Evolutionary conservation across 2,888 invertebrate genomes (phyloP).

Genomic region (Stenoptilia bipunctidactyla): DNA sequence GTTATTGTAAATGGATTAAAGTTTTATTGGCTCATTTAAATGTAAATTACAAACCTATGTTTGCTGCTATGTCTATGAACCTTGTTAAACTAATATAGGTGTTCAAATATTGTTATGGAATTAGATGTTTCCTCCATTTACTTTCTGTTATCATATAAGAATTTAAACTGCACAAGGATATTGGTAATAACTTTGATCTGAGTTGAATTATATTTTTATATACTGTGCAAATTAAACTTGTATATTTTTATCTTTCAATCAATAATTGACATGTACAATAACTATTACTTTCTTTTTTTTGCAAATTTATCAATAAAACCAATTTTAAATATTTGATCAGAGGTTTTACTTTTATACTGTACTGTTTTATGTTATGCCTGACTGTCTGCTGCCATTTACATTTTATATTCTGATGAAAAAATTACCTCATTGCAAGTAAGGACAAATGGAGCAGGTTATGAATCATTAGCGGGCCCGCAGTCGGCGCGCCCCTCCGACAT

Average conservation of each 20-base stretch:
- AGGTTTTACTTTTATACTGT: constrained; percentile 1
- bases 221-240: constrained; percentile 63
- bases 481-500: constrained; percentile 32
- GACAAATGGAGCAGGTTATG: not conserved
- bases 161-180: constrained; percentile 65
- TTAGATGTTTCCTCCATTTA: constrained; percentile 62
- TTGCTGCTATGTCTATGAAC: constrained; percentile 48
- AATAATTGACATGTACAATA: constrained; percentile 69
- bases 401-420: too few species aligned
- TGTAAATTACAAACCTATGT: constrained; percentile 50
- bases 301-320: constrained; percentile 68
- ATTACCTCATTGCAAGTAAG: too few species aligned
- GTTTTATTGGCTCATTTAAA: constrained; percentile 62
- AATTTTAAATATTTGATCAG: constrained; percentile 55
- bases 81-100: constrained; percentile 66
- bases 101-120: constrained; percentile 67
- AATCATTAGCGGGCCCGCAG: constrained; percentile 16
- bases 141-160: constrained; percentile 59
- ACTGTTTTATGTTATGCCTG: too few species aligned
- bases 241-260: constrained; percentile 68
- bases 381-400: too few species aligned
- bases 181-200: constrained; percentile 68
- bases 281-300: constrained; percentile 62
- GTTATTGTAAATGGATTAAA: constrained; percentile 66
- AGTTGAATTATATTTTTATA: constrained; percentile 70